A percentile compares a stretch with the other conserved stretches of the same genome.
Evolutionary conservation across 2,888 invertebrate species (phyloP).

Genomic region (Enchytraeus crypticus): DNA sequence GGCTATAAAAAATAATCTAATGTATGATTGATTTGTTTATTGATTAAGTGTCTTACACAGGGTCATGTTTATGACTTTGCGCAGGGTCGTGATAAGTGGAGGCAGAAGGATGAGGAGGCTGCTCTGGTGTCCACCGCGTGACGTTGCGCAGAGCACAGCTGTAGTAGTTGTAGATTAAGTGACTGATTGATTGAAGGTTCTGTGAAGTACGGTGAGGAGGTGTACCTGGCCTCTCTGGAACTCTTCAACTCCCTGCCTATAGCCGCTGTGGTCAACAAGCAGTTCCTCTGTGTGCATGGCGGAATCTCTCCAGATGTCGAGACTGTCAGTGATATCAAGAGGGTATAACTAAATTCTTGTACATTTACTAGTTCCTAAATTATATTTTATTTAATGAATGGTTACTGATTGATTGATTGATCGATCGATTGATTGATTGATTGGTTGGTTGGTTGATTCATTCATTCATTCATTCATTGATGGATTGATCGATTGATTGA

Average conservation of each 20-base stretch:
- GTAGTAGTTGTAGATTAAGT: background rate
- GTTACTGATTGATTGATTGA: no score
- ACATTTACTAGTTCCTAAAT: background rate
- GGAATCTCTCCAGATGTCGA: conserved; percentile 14
- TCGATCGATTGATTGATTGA: no score
- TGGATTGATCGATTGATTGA: no score
- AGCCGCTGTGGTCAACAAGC: conserved; percentile 15
- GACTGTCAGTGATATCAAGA: conserved; percentile 7
- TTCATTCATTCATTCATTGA: no score
- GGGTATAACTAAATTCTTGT: background rate
- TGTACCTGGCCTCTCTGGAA: conserved; percentile 7
- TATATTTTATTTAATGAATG: background rate
- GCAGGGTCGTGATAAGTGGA: no score
- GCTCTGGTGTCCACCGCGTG: no score
- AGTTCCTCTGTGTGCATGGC: conserved; percentile 15
- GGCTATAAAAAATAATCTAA: no score
- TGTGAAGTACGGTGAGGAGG: conserved; percentile 11
- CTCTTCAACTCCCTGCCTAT: conserved; percentile 12
- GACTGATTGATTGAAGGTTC: conserved; percentile 4
- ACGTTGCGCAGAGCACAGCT: no score
- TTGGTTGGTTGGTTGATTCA: no score
- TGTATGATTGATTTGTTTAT: background rate
- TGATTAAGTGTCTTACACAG: no score
- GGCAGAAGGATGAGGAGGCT: no score
- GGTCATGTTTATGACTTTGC: background rate